phyloP scores from a whole-genome alignment of 1,140 invertebrate genomes.

The Copidosoma floridanum region DNA sequence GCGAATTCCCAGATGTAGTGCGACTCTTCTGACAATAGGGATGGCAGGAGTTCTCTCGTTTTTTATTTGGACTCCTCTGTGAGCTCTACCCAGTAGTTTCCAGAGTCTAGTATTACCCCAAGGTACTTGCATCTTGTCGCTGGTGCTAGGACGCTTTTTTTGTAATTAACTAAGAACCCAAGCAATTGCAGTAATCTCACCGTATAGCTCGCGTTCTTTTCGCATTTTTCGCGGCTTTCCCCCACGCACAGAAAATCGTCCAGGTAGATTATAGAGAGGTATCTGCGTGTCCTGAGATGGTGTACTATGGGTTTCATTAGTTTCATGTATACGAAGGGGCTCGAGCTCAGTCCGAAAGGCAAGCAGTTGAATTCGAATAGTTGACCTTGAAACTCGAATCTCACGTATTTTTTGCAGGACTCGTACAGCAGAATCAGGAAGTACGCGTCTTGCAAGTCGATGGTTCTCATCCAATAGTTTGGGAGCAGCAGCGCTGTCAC shows the following conservation, averaged over 20 bases:
- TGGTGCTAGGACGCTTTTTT: neutral
- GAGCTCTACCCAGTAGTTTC: conserved; percentile 6
- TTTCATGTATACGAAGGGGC: conserved; percentile 24
- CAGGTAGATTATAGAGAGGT: conserved; percentile 13
- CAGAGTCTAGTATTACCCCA: neutral
- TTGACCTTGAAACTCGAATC: conserved; percentile 14
- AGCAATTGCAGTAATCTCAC: neutral
- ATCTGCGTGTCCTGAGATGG: neutral
- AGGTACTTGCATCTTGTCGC: neutral
- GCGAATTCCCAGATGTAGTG: too few species aligned
- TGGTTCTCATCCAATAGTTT: conserved; percentile 10
- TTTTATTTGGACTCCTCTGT: conserved; percentile 16
- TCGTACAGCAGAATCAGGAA: neutral
- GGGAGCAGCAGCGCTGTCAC: conserved; percentile 16
- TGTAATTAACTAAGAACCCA: neutral
- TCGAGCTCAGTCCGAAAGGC: conserved; percentile 8
- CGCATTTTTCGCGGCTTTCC: neutral
- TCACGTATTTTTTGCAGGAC: conserved; percentile 11
- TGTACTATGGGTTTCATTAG: conserved; percentile 18
- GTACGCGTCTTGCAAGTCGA: conserved; percentile 25
- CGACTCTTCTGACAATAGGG: too few species aligned
- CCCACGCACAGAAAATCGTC: conserved; percentile 18
- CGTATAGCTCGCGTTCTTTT: neutral
- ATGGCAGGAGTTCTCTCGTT: too few species aligned
- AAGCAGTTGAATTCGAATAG: conserved; percentile 23